These are phyloP conservation scores for Irena cyanogastra DNA, from an alignment of 2,113 vertebrate genomes.

Conservation along the genomic window DNA sequence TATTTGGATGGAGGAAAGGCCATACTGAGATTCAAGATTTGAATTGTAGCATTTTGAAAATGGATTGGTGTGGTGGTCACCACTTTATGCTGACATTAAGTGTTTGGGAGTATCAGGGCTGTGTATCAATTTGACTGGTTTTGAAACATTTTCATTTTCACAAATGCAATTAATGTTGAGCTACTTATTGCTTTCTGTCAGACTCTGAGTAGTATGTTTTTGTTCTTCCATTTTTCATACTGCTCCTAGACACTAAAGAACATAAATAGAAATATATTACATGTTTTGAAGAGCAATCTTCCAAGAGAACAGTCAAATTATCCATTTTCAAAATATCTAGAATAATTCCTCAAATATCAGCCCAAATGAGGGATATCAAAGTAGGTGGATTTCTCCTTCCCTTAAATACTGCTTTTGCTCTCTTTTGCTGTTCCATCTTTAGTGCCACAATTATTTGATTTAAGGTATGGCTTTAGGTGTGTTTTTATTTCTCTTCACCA, in stretches of 20 bases:
- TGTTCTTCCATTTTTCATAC: not conserved
- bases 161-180: not conserved
- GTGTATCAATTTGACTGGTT: not conserved
- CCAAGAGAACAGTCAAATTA: not conserved
- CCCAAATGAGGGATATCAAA: not conserved
- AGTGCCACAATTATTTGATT: not conserved
- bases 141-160: not conserved
- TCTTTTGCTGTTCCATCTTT: not conserved
- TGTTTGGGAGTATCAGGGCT: not conserved
- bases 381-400: not conserved
- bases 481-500: not conserved
- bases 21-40: not conserved
- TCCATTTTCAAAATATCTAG: not conserved
- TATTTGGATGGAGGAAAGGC: not conserved
- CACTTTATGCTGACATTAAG: not conserved
- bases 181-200: not conserved
- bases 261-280: not conserved
- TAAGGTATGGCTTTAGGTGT: not conserved
- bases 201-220: not conserved
- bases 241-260: not conserved
- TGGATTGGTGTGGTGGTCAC: not conserved
- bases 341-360: not conserved
- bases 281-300: not conserved
- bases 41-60: not conserved
- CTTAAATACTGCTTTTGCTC: not conserved